Conservation (phyloP, 2,888 invertebrate species). For the Drosophila melanocephala region DNA sequence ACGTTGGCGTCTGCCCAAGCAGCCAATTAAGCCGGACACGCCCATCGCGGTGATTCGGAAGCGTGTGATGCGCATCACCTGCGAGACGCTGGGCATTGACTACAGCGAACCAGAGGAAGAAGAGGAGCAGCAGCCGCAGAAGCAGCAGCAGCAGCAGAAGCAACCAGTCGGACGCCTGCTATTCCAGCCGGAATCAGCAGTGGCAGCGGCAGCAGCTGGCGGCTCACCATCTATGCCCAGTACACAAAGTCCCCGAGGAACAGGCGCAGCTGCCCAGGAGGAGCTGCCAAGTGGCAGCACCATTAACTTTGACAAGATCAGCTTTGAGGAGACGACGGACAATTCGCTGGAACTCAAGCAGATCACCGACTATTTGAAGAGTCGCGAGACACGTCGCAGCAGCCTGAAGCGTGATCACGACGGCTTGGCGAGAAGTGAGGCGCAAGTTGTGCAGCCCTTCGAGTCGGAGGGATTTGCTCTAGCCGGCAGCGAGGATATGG, state of each 20-base stretch:
- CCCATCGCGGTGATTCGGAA: constrained; percentile 82
- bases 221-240: constrained; percentile 65
- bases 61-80: constrained; percentile 81
- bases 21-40: constrained; percentile 81
- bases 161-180: constrained; percentile 24
- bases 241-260: constrained; percentile 68
- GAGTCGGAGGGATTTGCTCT: constrained; percentile 82
- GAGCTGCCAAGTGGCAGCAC: constrained; percentile 58
- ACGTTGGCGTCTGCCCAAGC: constrained; percentile 83
- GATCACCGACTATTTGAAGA: constrained; percentile 83
- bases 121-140: constrained; percentile 21
- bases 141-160: background rate
- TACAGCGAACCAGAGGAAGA: constrained; percentile 51
- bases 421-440: constrained; percentile 60
- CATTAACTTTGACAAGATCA: constrained; percentile 83
- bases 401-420: constrained; percentile 73
- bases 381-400: constrained; percentile 77
- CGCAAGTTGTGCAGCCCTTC: constrained; percentile 79
- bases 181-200: constrained; percentile 13
- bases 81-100: constrained; percentile 81
- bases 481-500: constrained; percentile 87
- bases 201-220: background rate
- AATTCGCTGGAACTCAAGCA: constrained; percentile 80
- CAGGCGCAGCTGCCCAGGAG: background rate
- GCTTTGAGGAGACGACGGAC: constrained; percentile 78